phyloP scores from a whole-genome alignment of 2,797 vertebrate species.

The Poeciliopsis gracilis region DNA sequence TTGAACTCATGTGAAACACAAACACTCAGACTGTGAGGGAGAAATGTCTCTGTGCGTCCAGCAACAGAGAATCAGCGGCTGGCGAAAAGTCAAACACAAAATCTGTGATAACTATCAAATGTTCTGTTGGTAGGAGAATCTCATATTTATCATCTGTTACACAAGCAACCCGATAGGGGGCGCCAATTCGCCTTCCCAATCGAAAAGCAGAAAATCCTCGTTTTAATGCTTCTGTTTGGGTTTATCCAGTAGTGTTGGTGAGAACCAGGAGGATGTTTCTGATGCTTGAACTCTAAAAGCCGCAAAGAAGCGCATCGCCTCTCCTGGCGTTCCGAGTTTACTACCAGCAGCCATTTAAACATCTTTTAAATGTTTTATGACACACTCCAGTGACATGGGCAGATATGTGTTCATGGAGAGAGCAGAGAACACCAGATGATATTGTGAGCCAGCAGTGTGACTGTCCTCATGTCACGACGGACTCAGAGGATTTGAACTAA shows the following conservation, averaged over 20 bases:
- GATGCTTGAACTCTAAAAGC: background rate
- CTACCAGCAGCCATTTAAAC: background rate
- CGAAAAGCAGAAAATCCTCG: background rate
- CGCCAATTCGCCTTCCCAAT: slow-evolving; percentile 10
- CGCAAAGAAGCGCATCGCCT: background rate
- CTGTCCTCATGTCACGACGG: background rate
- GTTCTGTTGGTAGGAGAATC: slow-evolving; percentile 1
- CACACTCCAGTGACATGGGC: background rate
- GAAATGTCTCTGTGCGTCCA: background rate
- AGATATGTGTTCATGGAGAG: background rate
- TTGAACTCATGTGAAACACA: background rate
- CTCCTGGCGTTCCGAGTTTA: background rate
- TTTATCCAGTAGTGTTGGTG: background rate
- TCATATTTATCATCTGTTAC: slow-evolving; percentile 17
- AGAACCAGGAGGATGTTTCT: background rate
- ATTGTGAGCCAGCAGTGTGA: background rate
- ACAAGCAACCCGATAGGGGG: slow-evolving; percentile 37
- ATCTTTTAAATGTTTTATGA: background rate
- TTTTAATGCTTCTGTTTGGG: background rate
- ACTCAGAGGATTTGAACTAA: background rate
- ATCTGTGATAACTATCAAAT: background rate
- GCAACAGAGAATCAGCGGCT: background rate
- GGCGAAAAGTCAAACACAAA: background rate
- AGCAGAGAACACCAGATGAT: background rate
- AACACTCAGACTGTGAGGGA: background rate